phyloP scores from a whole-genome alignment of 2,888 invertebrate genomes.

The Erebia epiphron region DNA sequence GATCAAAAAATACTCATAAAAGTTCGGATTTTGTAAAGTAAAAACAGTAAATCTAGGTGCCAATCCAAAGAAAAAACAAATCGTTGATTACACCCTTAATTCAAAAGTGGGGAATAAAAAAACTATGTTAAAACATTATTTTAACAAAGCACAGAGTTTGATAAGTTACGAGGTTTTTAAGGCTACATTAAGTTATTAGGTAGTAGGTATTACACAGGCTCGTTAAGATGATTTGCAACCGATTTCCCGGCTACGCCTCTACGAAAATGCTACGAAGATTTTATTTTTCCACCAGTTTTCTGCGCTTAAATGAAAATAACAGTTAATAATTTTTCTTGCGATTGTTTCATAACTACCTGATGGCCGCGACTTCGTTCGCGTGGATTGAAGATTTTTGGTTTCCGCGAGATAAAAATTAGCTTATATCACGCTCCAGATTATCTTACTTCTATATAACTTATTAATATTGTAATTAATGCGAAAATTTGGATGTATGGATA shows the following conservation, averaged over 20 bases:
- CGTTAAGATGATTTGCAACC: conserved; percentile 5
- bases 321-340: too few species aligned
- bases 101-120: background rate
- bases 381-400: too few species aligned
- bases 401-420: too few species aligned
- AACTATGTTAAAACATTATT: background rate
- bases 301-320: background rate
- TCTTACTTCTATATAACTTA: too few species aligned
- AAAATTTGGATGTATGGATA: too few species aligned
- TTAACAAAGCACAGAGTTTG: background rate
- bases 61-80: background rate
- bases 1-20: too few species aligned
- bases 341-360: too few species aligned
- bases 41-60: too few species aligned
- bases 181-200: conserved; percentile 3
- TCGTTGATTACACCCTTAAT: background rate
- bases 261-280: background rate
- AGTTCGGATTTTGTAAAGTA: too few species aligned
- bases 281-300: background rate
- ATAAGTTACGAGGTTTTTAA: background rate
- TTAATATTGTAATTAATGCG: too few species aligned
- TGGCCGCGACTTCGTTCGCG: too few species aligned
- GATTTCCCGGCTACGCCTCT: background rate
- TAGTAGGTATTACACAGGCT: background rate
- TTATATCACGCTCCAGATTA: too few species aligned